Evolutionary conservation across 2,888 invertebrate genomes (phyloP).

Genomic region (Mellilla xanthometata): DNA sequence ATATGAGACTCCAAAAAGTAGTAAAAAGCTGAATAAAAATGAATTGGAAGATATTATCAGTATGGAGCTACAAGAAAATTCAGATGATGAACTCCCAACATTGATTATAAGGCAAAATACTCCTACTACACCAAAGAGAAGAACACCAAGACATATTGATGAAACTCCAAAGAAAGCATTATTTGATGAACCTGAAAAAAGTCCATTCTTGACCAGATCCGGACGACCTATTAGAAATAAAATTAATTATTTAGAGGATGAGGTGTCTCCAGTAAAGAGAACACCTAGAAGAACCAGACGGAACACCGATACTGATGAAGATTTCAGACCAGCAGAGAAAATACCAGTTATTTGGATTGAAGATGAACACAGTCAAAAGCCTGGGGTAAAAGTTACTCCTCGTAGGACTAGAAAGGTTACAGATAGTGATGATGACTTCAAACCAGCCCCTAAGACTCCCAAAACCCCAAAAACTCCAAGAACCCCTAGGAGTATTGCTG

Average conservation of each 20-base stretch:
- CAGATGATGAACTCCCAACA: conserved; percentile 71
- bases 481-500: conserved; percentile 40
- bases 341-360: conserved; percentile 6
- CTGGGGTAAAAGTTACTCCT: conserved; percentile 51
- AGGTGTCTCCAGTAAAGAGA: conserved; percentile 50
- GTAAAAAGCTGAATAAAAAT: conserved; percentile 44
- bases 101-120: conserved; percentile 63
- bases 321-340: conserved; percentile 34
- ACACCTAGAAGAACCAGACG: conserved; percentile 47
- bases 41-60: conserved; percentile 59
- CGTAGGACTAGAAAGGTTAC: conserved; percentile 45
- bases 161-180: conserved; percentile 65
- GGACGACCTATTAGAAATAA: conserved; percentile 49
- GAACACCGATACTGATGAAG: conserved; percentile 29
- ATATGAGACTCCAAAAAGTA: conserved; percentile 52
- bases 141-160: conserved; percentile 51
- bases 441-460: conserved; percentile 40
- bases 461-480: conserved; percentile 48
- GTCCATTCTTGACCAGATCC: conserved; percentile 48
- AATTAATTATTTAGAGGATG: conserved; percentile 55
- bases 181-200: conserved; percentile 58
- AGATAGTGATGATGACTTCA: conserved; percentile 65
- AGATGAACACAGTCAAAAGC: not conserved
- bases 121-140: conserved; percentile 61
- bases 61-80: conserved; percentile 69